Base-by-base conservation (phyloP, 2,113 vertebrate genomes). In the Myotis davidii region DNA sequence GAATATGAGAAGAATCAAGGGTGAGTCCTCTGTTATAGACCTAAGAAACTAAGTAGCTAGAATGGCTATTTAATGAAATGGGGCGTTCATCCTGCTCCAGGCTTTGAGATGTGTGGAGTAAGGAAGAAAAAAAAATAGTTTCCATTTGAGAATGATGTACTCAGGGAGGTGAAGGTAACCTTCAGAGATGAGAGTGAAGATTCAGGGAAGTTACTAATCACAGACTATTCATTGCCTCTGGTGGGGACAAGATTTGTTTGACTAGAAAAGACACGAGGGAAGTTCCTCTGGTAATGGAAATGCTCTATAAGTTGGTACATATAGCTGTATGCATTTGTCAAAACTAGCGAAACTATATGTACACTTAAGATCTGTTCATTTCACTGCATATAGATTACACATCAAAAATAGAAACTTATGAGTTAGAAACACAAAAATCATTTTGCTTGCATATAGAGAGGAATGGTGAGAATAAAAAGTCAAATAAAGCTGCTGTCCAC, bases 381-480 rank as follows among this genome's bases (percentile, higher is more conserved):
- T 93, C 5, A 61, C 1, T n/a, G 6, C 67, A 27, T 88, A 20
- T 67, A 86, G 91, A 82, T 85, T 69, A 54, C 39, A 77, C 11
- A 4, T 83, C 34, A 69, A 88, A 95, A 88, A 88, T 54, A 54
- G 54, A 78, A 94, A 61, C 11, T 20, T 54, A 12, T 21, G 14
- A 69, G 1, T 77, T 91, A 39, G 17, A 17, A 34, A 96, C 83
- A 79, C 48, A 91, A 64, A 95, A 92, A 25, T 17, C 59, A 20
- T 52, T 9, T 56, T 96, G 25, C 39, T 92, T 85, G 29, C 3
- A 34, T 48, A 67, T 27, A 54, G 25, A 67, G 9, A 93, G 21
- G 3, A 27, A 67, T 23, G 37, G 29, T 77, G 42, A 90, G 45
- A 86, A 97, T 70, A 76, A 78, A 88, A 88, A 83, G 18, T 85